Percentiles rank a stretch among this genome's conserved stretches.
Conservation (phyloP, 1,140 invertebrate genomes). For the Leptoteleia sp. region DNA sequence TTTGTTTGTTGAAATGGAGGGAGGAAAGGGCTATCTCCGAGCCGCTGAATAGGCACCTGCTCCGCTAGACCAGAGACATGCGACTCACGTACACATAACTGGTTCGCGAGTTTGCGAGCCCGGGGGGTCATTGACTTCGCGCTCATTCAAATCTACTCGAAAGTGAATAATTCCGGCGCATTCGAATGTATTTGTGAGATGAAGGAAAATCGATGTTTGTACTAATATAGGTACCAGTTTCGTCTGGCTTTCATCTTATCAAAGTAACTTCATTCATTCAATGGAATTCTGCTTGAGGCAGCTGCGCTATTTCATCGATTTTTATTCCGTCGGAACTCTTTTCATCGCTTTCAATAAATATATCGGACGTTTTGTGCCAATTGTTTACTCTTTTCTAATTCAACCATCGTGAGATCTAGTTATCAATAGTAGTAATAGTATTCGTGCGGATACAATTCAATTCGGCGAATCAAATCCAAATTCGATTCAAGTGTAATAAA, state of each 20-base stretch:
- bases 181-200: constrained; percentile 45
- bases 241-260: constrained; percentile 55
- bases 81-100: constrained; percentile 55
- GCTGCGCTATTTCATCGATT: constrained; percentile 40
- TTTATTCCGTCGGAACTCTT: constrained; percentile 29
- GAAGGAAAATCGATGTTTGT: constrained; percentile 62
- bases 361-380: constrained; percentile 5
- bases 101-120: constrained; percentile 54
- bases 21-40: constrained; percentile 66
- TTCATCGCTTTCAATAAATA: constrained; percentile 19
- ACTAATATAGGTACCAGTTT: constrained; percentile 50
- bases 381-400: too few relatives aligned
- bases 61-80: constrained; percentile 70
- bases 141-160: constrained; percentile 62
- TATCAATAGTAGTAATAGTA: too few relatives aligned
- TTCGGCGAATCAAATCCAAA: too few relatives aligned
- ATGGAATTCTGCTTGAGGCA: constrained; percentile 18
- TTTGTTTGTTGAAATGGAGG: too few relatives aligned
- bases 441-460: too few relatives aligned
- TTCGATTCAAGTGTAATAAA: too few relatives aligned
- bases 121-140: constrained; percentile 72
- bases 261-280: constrained; percentile 37
- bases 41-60: constrained; percentile 76
- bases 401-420: too few relatives aligned
- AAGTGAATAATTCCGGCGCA: constrained; percentile 58